These are phyloP conservation scores for Merluccius polli DNA, from an alignment of 2,797 vertebrate species.

Conservation along the genomic window DNA sequence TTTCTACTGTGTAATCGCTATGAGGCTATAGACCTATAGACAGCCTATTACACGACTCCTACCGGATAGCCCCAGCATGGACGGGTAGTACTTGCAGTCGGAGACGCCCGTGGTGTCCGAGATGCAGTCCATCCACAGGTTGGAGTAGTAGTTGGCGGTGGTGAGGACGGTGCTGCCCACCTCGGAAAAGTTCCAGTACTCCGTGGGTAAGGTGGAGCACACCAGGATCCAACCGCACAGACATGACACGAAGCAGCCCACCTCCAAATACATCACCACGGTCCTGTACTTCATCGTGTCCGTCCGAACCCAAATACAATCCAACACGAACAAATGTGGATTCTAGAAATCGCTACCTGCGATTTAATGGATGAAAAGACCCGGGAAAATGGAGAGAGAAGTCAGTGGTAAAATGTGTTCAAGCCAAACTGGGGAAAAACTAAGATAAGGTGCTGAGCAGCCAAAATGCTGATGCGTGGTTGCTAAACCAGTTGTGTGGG, in stretches of 20 bases:
- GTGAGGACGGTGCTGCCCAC: constrained; percentile 67
- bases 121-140: constrained; percentile 78
- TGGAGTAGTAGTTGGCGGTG: constrained; percentile 72
- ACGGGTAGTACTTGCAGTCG: constrained; percentile 77
- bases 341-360: background rate
- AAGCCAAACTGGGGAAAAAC: constrained; percentile 18
- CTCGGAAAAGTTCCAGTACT: constrained; percentile 77
- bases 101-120: constrained; percentile 75
- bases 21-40: background rate
- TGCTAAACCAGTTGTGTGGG: constrained; percentile 18
- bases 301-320: background rate
- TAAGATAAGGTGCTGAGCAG: background rate
- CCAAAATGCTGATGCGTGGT: background rate
- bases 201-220: constrained; percentile 73
- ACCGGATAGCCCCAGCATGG: constrained; percentile 74
- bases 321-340: background rate
- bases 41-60: constrained; percentile 18
- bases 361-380: background rate
- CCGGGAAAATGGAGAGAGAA: background rate
- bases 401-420: background rate
- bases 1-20: background rate
- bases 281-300: constrained; percentile 60
- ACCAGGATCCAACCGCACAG: constrained; percentile 75
- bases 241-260: constrained; percentile 71
- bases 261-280: constrained; percentile 73